A percentile compares a stretch with the other conserved stretches of the same genome.
phyloP scores from a whole-genome alignment of 1,140 invertebrate genomes.

The Drosophila ironensis region DNA sequence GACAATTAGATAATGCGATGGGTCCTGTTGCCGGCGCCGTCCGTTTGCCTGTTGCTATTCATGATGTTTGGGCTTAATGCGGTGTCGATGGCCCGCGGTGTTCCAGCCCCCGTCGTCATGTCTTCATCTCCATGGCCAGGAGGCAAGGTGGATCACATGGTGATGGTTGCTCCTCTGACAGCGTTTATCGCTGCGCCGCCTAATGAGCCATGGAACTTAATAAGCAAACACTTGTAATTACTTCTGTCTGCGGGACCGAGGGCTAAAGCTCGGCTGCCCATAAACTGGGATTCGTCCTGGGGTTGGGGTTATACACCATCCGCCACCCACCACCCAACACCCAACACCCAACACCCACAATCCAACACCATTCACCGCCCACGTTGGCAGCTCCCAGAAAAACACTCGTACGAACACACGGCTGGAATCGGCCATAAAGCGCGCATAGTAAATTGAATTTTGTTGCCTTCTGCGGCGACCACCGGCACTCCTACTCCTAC shows the following conservation, averaged over 20 bases:
- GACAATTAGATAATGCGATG: slow-evolving; percentile 74
- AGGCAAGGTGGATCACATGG: slow-evolving; percentile 27
- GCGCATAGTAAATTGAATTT: slow-evolving; percentile 79
- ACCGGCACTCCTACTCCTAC: slow-evolving; percentile 5
- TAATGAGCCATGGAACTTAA: slow-evolving; percentile 79
- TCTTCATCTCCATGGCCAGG: too few relatives aligned
- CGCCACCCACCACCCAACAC: background rate
- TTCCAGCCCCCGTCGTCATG: background rate
- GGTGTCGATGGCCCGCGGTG: slow-evolving; percentile 38
- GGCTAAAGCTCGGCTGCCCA: background rate
- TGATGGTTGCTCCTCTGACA: slow-evolving; percentile 56
- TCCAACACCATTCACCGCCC: too few relatives aligned
- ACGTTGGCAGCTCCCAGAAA: too few relatives aligned
- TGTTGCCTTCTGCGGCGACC: slow-evolving; percentile 72
- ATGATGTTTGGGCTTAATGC: slow-evolving; percentile 15
- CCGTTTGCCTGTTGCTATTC: slow-evolving; percentile 33
- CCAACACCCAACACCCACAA: background rate
- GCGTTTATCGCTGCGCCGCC: slow-evolving; percentile 68
- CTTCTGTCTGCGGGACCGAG: slow-evolving; percentile 40
- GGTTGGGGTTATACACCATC: background rate
- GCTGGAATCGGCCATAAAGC: slow-evolving; percentile 68
- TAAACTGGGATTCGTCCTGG: slow-evolving; percentile 9
- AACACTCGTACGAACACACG: slow-evolving; percentile 23
- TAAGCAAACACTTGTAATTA: slow-evolving; percentile 79
- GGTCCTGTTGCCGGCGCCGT: too few relatives aligned